Evolutionary conservation across 1,140 invertebrate species (phyloP), one percentile per base, ranked within the genome.

Genomic region (Aricia agestis): DNA sequence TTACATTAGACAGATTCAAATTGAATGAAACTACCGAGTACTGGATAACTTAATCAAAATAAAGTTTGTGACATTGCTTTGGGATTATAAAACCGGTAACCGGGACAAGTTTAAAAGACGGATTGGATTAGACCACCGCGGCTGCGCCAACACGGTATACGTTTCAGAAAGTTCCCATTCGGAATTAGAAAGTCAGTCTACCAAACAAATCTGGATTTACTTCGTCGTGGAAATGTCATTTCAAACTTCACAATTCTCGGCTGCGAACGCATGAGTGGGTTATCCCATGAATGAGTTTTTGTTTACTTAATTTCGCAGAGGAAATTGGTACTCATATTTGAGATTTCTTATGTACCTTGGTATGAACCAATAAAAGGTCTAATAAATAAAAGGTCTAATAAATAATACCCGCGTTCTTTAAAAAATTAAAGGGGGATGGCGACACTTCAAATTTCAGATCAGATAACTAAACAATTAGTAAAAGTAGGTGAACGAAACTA

Each of bases 131-230:
- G 84, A 81, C 77, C 78, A 82, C 80, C 80, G 86, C 82, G 86
- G 85, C 82, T 83, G 79, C 79, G 72, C 76, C 81, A 78, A 91
- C 87, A 91, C 82, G 83, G 85, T 82, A 89, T 88, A 86, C 86
- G 85, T 91, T 91, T 89, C 82, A 91, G 78, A 85, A 91, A 91
- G 82, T 91, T 90, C 81, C 80, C 76, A 77, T 78, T 72, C 72
- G 78, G 84, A 89, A 91, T 91, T 91, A 91, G 84, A 87, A 89
- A 91, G 87, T 89, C 89, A 89, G 81, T 86, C 82, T 80, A 81
- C 77, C 83, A 86, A 83, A 84, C 87, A 89, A 91, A 91, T 91
- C 85, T 88, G 87, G 86, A 84, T 87, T 89, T 89, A 83, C 81
- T 85, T 76, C 73, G 78, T 78, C 79, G 82, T 86, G 84, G 73